Evolutionary conservation across 2,797 vertebrate genomes (phyloP).

Genomic region (Lithobates pipiens): DNA sequence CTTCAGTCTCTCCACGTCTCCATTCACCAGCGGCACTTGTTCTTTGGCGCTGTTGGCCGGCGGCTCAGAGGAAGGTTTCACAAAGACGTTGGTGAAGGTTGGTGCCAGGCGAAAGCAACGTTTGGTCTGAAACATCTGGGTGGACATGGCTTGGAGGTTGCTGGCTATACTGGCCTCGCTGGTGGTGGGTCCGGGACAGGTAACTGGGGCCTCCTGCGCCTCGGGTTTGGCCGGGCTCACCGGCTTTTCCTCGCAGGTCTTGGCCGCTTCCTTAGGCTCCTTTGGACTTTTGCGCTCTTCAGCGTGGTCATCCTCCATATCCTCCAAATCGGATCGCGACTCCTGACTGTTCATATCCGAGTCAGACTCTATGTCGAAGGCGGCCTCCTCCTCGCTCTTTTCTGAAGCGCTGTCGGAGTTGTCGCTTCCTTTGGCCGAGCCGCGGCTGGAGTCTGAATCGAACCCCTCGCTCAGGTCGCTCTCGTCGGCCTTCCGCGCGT

Average conservation of each 20-base stretch:
- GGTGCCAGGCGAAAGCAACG: conserved; percentile 96
- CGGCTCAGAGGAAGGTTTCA: conserved; percentile 76
- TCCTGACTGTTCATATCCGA: conserved; percentile 99
- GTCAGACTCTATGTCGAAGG: conserved; percentile 94
- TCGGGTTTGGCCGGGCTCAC: conserved; percentile 64
- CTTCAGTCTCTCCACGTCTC: conserved; percentile 71
- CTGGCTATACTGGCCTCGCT: conserved; percentile 92
- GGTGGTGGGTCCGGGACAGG: conserved; percentile 77
- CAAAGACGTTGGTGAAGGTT: conserved; percentile 92
- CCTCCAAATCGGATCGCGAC: conserved; percentile 94
- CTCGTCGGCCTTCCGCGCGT: conserved; percentile 86
- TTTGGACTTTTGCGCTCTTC: conserved; percentile 36
- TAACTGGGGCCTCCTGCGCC: conserved; percentile 74
- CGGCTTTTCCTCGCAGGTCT: conserved; percentile 63
- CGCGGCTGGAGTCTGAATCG: conserved; percentile 81
- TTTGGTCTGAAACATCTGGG: conserved; percentile 94
- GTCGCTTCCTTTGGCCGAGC: conserved; percentile 74
- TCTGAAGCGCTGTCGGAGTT: conserved; percentile 88
- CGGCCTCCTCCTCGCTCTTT: conserved; percentile 86
- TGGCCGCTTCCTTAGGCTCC: conserved; percentile 48
- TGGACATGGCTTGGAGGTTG: conserved; percentile 97
- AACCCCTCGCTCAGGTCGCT: conserved; percentile 97
- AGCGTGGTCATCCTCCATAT: conserved; percentile 83
- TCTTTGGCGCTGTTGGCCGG: conserved; percentile 64
- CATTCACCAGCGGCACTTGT: conserved; percentile 71